Conservation (phyloP, 2,888 invertebrate species). For the Watsonalla cultraria region DNA sequence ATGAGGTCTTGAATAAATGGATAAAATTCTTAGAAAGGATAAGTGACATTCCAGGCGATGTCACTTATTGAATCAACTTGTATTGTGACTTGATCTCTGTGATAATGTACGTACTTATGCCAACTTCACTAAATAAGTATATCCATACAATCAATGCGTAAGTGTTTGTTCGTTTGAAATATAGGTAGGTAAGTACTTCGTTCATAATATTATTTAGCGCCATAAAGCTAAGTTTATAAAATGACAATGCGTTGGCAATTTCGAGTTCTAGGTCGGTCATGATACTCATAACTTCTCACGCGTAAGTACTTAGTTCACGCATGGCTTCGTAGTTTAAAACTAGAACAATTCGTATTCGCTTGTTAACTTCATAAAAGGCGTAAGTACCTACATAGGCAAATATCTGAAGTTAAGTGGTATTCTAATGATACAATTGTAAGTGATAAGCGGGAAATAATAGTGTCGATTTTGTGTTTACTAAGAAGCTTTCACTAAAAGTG, state of each 20-base stretch:
- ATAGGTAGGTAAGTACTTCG: too few species aligned
- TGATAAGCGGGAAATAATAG: slow-evolving; percentile 23
- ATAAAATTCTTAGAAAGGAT: slow-evolving; percentile 23
- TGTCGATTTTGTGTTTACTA: slow-evolving; percentile 39
- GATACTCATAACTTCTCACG: neutral
- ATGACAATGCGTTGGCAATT: neutral
- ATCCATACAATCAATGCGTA: too few species aligned
- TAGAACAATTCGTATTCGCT: neutral
- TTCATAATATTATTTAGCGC: neutral
- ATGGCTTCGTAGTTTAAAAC: neutral
- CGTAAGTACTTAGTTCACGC: neutral
- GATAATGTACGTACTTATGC: too few species aligned
- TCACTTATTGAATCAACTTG: neutral
- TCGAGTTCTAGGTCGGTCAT: slow-evolving; percentile 1
- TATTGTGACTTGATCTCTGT: neutral
- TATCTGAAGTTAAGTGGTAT: neutral
- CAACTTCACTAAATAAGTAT: too few species aligned
- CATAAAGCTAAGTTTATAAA: neutral
- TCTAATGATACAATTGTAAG: slow-evolving; percentile 16
- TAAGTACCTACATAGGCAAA: neutral
- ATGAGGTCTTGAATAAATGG: slow-evolving; percentile 18
- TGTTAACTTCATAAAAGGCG: neutral
- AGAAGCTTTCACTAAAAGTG: slow-evolving; percentile 56
- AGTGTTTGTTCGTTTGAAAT: too few species aligned
- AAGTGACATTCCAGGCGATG: slow-evolving; percentile 5